Percentiles rank a stretch among this genome's conserved stretches.
phyloP scores from a whole-genome alignment of 1,140 invertebrate genomes.

The Cyclargus thomasi region DNA sequence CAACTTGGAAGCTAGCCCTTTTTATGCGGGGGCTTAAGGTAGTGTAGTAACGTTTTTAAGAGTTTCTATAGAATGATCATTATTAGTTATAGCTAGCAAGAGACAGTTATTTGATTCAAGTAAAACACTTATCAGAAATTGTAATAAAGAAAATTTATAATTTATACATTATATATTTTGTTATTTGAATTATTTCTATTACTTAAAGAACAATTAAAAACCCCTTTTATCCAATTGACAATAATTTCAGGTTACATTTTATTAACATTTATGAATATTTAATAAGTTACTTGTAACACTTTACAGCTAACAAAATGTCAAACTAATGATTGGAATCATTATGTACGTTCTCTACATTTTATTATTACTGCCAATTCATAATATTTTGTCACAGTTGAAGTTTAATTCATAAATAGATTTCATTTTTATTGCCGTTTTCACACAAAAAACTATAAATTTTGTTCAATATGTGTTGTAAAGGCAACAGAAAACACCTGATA shows the following conservation, averaged over 20 bases:
- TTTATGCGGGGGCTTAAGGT: neutral
- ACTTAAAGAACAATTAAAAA: too few relatives aligned
- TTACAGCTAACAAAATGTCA: neutral
- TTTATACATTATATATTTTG: too few relatives aligned
- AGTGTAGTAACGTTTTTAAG: neutral
- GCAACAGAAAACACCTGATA: conserved; percentile 5
- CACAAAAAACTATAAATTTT: neutral
- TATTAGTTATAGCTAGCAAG: too few relatives aligned
- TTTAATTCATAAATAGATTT: neutral
- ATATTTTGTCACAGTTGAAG: neutral
- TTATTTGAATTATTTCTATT: too few relatives aligned
- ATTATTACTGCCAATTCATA: neutral
- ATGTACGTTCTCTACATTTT: neutral
- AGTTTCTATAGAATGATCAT: neutral
- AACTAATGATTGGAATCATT: too few relatives aligned
- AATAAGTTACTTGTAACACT: neutral
- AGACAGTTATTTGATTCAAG: too few relatives aligned
- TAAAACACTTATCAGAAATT: too few relatives aligned
- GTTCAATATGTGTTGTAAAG: conserved; percentile 1
- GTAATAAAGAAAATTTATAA: too few relatives aligned
- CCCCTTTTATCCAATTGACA: too few relatives aligned
- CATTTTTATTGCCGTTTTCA: conserved; percentile 18
- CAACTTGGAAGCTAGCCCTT: neutral
- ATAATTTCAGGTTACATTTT: neutral
- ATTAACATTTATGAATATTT: neutral